phyloP scores from a whole-genome alignment of 2,797 vertebrate species.

The Rhinatrema bivittatum region DNA sequence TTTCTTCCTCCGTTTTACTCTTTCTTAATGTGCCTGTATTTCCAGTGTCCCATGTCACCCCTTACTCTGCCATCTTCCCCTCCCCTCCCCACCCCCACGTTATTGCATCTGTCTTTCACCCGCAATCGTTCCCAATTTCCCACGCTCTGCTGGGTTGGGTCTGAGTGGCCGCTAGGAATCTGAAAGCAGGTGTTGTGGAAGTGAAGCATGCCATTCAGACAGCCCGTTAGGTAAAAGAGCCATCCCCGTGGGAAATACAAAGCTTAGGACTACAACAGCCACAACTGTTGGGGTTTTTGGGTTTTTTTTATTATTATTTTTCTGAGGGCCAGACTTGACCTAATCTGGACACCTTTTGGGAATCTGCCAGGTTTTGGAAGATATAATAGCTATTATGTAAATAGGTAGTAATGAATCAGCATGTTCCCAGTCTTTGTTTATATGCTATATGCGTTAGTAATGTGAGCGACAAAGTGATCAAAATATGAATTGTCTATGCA shows the following conservation, averaged over 20 bases:
- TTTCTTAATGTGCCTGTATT: neutral
- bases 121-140: conserved; percentile 35
- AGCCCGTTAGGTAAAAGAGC: conserved; percentile 37
- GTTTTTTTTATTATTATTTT: too few species aligned
- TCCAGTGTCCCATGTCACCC: neutral
- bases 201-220: conserved; percentile 42
- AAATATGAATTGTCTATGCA: too few species aligned
- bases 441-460: conserved; percentile 1
- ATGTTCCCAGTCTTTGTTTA: conserved; percentile 4
- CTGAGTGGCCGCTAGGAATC: conserved; percentile 48
- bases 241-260: conserved; percentile 30
- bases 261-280: conserved; percentile 27
- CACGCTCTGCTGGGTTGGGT: conserved; percentile 34
- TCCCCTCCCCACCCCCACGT: neutral
- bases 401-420: conserved; percentile 21
- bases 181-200: conserved; percentile 55
- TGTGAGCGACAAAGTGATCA: too few species aligned
- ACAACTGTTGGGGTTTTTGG: too few species aligned
- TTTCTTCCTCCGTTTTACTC: neutral
- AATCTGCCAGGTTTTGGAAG: conserved; percentile 15
- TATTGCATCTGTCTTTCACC: too few species aligned
- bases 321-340: conserved; percentile 31
- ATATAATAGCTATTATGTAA: conserved; percentile 28
- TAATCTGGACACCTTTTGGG: conserved; percentile 51
- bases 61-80: neutral